phyloP scores from a whole-genome alignment of 2,888 invertebrate genomes.

The Tromatobia lineatoria region DNA sequence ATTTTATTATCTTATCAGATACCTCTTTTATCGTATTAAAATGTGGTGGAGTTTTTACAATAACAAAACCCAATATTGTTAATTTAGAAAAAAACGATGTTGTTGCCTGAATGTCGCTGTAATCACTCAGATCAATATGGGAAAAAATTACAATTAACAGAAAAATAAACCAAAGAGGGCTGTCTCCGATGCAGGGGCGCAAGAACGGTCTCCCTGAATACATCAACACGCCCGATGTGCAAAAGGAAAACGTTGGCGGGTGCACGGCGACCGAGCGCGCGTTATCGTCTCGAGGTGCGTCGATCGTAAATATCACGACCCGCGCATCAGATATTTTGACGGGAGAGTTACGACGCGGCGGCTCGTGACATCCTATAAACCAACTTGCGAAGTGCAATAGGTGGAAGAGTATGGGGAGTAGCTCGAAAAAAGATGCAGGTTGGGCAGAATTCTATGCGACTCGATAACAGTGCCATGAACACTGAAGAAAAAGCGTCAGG shows the following conservation, averaged over 20 bases:
- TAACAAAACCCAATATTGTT: too few relatives aligned
- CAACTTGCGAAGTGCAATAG: constrained; percentile 5
- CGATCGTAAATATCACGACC: constrained; percentile 79
- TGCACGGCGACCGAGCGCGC: constrained; percentile 14
- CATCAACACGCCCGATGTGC: constrained; percentile 36
- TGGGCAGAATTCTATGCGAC: not conserved
- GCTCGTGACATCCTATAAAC: constrained; percentile 12
- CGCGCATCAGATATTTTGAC: constrained; percentile 79
- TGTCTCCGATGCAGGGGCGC: not conserved
- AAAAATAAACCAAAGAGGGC: not conserved
- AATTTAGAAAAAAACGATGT: too few relatives aligned
- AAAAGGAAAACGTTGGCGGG: constrained; percentile 34
- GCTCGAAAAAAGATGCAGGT: not conserved
- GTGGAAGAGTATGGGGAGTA: not conserved
- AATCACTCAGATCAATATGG: too few relatives aligned
- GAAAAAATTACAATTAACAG: not conserved
- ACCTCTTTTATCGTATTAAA: too few relatives aligned
- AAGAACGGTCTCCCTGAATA: constrained; percentile 19
- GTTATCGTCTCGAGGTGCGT: constrained; percentile 70
- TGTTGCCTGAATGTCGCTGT: too few relatives aligned
- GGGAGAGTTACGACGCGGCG: constrained; percentile 77
- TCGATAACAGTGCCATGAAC: not conserved
- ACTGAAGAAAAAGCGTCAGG: not conserved
- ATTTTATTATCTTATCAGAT: too few relatives aligned
- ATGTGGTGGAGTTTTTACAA: too few relatives aligned